Evolutionary conservation across 2,113 vertebrate species (phyloP).

Genomic region (Cinclus mexicanus): DNA sequence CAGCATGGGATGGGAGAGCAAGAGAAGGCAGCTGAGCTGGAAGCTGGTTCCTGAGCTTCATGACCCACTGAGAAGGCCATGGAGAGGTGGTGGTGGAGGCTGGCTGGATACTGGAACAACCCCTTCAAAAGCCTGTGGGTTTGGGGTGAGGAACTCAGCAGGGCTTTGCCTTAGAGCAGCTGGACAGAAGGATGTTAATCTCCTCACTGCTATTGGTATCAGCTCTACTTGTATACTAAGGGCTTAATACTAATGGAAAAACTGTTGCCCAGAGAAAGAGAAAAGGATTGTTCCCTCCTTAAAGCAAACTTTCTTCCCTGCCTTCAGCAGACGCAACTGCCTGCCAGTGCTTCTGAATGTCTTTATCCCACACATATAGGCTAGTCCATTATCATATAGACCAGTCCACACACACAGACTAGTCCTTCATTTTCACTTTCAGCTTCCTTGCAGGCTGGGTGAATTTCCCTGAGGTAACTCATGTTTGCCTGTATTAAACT

Average conservation of each 20-base stretch:
- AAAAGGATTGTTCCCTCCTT: not conserved
- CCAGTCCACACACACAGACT: not conserved
- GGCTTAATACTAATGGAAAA: not conserved
- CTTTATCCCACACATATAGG: not conserved
- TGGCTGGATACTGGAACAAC: not conserved
- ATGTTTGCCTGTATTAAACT: not conserved
- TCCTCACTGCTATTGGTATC: not conserved
- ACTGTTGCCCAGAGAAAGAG: not conserved
- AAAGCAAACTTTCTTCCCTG: not conserved
- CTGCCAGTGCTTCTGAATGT: not conserved
- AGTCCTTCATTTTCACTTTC: not conserved
- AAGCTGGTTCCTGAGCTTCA: not conserved
- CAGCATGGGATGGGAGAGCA: not conserved
- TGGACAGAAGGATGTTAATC: not conserved
- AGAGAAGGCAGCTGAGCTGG: not conserved
- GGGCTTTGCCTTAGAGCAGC: not conserved
- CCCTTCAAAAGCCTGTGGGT: not conserved
- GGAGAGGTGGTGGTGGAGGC: not conserved
- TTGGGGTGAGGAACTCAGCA: not conserved
- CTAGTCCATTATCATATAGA: not conserved
- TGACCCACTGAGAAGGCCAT: not conserved
- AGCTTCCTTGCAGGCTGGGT: not conserved
- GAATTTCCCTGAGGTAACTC: not conserved
- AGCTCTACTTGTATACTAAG: not conserved
- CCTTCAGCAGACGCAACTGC: not conserved